phyloP scores from a whole-genome alignment of 2,888 invertebrate species.

The Alsophila aescularia region DNA sequence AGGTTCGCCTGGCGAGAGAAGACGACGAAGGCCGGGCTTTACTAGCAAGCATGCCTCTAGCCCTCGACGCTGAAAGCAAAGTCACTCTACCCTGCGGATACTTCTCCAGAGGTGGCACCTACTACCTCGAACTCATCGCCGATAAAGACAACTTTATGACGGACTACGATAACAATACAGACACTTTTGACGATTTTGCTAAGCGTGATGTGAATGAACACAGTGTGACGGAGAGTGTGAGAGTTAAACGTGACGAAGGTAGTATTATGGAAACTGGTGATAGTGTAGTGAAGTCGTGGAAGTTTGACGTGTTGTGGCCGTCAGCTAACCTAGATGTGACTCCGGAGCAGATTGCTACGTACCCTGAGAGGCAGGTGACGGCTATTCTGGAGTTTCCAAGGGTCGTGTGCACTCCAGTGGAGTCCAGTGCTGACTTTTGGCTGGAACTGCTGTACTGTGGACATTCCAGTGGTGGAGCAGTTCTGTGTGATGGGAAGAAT shows the following conservation, averaged over 20 bases:
- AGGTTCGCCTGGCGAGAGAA: conserved; percentile 77
- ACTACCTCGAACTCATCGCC: conserved; percentile 72
- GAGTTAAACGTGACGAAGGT: conserved; percentile 63
- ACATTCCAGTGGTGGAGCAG: conserved; percentile 85
- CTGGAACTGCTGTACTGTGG: conserved; percentile 92
- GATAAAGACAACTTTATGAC: conserved; percentile 62
- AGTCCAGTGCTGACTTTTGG: conserved; percentile 88
- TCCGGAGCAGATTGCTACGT: conserved; percentile 91
- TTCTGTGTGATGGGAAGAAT: conserved; percentile 87
- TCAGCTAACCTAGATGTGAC: conserved; percentile 88
- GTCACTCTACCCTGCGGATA: conserved; percentile 88
- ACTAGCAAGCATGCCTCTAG: conserved; percentile 76
- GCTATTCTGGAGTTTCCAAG: conserved; percentile 91
- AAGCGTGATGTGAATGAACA: conserved; percentile 13
- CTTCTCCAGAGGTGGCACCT: conserved; percentile 89
- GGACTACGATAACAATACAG: conserved; percentile 59
- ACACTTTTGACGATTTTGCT: conserved; percentile 34
- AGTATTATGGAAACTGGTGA: conserved; percentile 72
- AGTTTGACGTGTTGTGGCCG: conserved; percentile 93
- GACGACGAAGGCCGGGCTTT: conserved; percentile 74
- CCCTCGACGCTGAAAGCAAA: conserved; percentile 77
- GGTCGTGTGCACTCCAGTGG: conserved; percentile 87
- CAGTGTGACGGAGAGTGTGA: conserved; percentile 18
- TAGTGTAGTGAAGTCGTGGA: conserved; percentile 78
- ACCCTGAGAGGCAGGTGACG: conserved; percentile 89